Evolutionary conservation across 1,140 invertebrate genomes (phyloP).

Genomic region (Camponotus vicinus): DNA sequence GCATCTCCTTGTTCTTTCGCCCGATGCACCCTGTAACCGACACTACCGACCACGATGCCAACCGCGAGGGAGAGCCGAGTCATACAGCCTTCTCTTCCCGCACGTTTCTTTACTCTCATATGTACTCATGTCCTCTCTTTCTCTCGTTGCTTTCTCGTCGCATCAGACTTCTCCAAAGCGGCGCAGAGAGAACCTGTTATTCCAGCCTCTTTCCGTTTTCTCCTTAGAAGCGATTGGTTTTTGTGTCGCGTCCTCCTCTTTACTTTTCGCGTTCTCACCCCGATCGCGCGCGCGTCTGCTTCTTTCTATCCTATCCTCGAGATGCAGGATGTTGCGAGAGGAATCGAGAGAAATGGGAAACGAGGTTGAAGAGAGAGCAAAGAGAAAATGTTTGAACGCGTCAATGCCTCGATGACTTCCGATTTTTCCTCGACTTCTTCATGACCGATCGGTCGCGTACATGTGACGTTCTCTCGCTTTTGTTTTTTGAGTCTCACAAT

Average conservation of each 20-base stretch:
- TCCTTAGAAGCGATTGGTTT: constrained; percentile 69
- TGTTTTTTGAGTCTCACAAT: background rate
- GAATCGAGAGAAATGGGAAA: constrained; percentile 25
- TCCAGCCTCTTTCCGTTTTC: constrained; percentile 57
- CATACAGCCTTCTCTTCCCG: constrained; percentile 43
- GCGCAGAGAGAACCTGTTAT: constrained; percentile 57
- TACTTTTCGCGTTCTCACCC: constrained; percentile 46
- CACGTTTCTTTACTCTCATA: constrained; percentile 25
- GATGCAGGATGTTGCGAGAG: background rate
- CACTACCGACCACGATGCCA: constrained; percentile 51
- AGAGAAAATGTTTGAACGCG: constrained; percentile 68
- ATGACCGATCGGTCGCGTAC: background rate
- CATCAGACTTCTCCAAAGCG: constrained; percentile 53
- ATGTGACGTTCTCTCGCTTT: constrained; percentile 30
- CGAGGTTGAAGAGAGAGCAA: constrained; percentile 28
- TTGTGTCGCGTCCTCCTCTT: constrained; percentile 62
- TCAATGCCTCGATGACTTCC: constrained; percentile 69
- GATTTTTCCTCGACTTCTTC: constrained; percentile 40
- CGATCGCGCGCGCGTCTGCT: constrained; percentile 8
- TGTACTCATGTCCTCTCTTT: constrained; percentile 31
- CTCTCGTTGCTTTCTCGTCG: constrained; percentile 47
- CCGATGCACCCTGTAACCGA: constrained; percentile 36
- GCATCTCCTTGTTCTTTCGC: constrained; percentile 16
- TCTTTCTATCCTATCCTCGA: background rate
- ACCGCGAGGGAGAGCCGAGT: constrained; percentile 63